Base-by-base conservation (phyloP, 1,140 invertebrate species). In the Cotesia typhae region DNA sequence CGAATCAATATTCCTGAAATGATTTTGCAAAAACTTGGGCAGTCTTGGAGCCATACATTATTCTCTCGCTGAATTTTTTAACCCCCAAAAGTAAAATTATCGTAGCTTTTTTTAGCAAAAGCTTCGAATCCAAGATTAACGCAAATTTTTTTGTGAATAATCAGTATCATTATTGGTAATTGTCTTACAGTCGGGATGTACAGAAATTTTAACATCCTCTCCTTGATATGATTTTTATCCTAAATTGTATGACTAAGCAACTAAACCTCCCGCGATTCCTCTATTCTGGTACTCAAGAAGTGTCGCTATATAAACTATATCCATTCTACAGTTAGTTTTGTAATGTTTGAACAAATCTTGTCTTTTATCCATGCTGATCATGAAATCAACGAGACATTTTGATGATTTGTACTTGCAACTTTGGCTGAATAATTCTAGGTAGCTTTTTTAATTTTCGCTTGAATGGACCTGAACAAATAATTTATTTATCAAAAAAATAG, bases 221-320 rank as follows among this genome's bases (percentile, higher is more conserved):
- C 89, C 89, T 9, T 82, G 63, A 64, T 83, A 87, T 14, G 92
- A 73, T 67, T 86, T 82, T 12, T 78, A 87, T 0, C 86, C 88
- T 4, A 92, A 61, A 53, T 90, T 83, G 60, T 91, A 83, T 0
- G 90, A 89, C 0, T 82, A 76, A 67, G 88, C 81, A 28, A 87
- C 82, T 9, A 92, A 73, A 12, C 85, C 67, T n/a, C 83, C 87
- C 0, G 84, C 91, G 41, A 93, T 84, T 59, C 88, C 87, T 38
- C 87, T 81, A 2, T 82, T 77, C 37, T 88, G 83, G 53, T 88
- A 87, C 7, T 85, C 78, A 0, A 85, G 82, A 7, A 88, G 67
- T 0, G 90, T 91, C 4, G 85, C 89, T 12, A 92, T 68, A 73
- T 92, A 92, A 90, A 92, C 91, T 10, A 92, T 79, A 80, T 92